These are phyloP conservation scores for Drosophila cardini DNA, from an alignment of 1,140 invertebrate species.

Conservation along the genomic window DNA sequence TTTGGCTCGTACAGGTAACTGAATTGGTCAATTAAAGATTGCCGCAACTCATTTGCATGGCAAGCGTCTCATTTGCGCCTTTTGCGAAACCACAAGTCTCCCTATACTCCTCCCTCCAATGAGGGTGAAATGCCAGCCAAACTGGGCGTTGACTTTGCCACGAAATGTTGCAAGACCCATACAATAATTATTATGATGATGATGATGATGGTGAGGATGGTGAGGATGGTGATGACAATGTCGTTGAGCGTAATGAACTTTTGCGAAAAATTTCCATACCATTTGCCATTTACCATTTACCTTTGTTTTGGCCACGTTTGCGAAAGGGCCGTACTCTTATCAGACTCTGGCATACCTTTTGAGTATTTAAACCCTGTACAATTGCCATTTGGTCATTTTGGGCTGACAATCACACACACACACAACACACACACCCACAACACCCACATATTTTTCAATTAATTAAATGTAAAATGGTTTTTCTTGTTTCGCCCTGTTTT, in stretches of 20 bases:
- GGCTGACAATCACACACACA: constrained; percentile 17
- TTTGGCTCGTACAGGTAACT: constrained; percentile 18
- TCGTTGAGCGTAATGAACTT: constrained; percentile 74
- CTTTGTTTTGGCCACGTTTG: constrained; percentile 38
- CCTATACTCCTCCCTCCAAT: not conserved
- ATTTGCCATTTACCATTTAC: constrained; percentile 30
- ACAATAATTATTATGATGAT: constrained; percentile 69
- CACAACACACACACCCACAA: constrained; percentile 39
- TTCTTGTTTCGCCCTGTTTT: constrained; percentile 51
- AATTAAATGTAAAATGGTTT: constrained; percentile 79
- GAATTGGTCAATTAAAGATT: constrained; percentile 59
- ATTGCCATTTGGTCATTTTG: constrained; percentile 54
- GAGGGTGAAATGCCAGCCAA: constrained; percentile 47
- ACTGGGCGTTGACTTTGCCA: constrained; percentile 68
- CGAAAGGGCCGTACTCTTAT: constrained; percentile 32
- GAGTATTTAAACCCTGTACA: constrained; percentile 53
- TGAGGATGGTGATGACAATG: constrained; percentile 32
- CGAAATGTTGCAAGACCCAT: constrained; percentile 57
- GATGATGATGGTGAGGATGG: not conserved
- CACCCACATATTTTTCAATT: constrained; percentile 71
- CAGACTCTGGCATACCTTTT: constrained; percentile 33
- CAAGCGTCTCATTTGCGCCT: constrained; percentile 58
- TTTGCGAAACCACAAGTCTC: constrained; percentile 53
- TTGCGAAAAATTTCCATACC: constrained; percentile 40
- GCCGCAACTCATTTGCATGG: constrained; percentile 56